Evolutionary conservation across 2,113 vertebrate genomes (phyloP).

Genomic region (Lagopus leucura): DNA sequence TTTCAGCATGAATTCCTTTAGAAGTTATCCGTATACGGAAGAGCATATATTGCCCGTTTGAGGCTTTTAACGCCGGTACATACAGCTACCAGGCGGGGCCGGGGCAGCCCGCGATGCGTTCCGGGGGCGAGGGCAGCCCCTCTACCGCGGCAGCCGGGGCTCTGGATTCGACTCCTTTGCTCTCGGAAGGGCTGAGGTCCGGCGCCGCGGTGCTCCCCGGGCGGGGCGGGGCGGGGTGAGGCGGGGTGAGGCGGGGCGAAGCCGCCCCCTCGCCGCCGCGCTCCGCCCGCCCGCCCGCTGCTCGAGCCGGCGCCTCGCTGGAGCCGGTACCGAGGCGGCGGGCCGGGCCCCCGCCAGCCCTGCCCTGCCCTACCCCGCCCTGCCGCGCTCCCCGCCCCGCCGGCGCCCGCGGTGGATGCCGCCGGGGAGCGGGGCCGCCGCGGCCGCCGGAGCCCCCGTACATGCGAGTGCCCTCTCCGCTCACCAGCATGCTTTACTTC

Average conservation of each 20-base stretch:
- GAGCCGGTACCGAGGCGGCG: no score
- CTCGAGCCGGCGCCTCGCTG: no score
- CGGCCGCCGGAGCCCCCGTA: slow-evolving; percentile 29
- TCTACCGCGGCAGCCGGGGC: no score
- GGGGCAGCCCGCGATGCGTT: background rate
- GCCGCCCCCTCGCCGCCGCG: background rate
- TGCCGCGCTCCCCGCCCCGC: no score
- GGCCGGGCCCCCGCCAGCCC: no score
- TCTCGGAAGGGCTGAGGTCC: no score
- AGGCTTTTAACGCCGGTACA: background rate
- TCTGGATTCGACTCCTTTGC: background rate
- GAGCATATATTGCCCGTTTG: fast-evolving
- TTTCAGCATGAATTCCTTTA: background rate
- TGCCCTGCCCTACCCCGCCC: no score
- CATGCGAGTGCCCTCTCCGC: slow-evolving; percentile 58
- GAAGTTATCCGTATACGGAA: fast-evolving
- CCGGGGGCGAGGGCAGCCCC: no score
- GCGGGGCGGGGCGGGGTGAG: no score
- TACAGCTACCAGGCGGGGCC: fast-evolving
- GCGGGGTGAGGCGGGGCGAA: background rate
- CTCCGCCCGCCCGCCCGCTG: slow-evolving; percentile 1
- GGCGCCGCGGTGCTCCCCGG: no score
- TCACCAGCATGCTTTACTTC: slow-evolving; percentile 94
- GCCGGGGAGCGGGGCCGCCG: slow-evolving; percentile 18
- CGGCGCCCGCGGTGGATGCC: background rate